Evolutionary conservation across 2,797 vertebrate species (phyloP), one percentile per base, ranked within the genome.

Genomic region (Lutjanus campechanus): DNA sequence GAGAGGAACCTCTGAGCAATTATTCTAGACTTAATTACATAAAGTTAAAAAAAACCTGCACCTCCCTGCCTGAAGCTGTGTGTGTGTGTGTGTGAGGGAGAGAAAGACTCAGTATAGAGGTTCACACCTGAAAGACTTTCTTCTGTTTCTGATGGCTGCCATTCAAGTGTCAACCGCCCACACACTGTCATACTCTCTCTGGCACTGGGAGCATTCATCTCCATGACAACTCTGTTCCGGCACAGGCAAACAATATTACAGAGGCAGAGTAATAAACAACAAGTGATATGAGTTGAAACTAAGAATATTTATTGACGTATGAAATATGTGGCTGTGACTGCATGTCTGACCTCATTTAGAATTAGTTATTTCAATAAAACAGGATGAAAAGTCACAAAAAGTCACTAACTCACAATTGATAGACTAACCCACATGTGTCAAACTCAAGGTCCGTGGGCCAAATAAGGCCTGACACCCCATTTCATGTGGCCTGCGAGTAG

Each of bases 11-110:
- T 87, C 72, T 46, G 60, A 87, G 86, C 85, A 91, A 89, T 93
- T 92, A 91, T 82, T 90, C 79, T 59, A 79, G 69, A 88, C 83
- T 88, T 92, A 93, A 93, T 93, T 92, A 91, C 85, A 88, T 77
- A 46, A 76, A 72, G 73, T 70, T 8, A 41, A 54, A 51, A 69
- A 80, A 83, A 82, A 56, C 7, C 50, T 36, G 11, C 46, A 69
- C 65, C 85, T 81, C 19, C 54, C 20, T 56, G 70, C 65, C 58
- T 49, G 56, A 56, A 65, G 68, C 53, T 69, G 25, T 41, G 60
- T 7, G 69, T 69, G 25, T 41, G 60, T 7, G 69, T 44, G 53
- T 56, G 46, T 62, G 36, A 22, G 67, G 41, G 50, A 59, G 62
- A 60, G 60, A 20, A 12, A 36, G 11, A 69, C 43, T 70, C 20